phyloP scores from a whole-genome alignment of 2,888 invertebrate species.

The Ernsta delagoae region DNA sequence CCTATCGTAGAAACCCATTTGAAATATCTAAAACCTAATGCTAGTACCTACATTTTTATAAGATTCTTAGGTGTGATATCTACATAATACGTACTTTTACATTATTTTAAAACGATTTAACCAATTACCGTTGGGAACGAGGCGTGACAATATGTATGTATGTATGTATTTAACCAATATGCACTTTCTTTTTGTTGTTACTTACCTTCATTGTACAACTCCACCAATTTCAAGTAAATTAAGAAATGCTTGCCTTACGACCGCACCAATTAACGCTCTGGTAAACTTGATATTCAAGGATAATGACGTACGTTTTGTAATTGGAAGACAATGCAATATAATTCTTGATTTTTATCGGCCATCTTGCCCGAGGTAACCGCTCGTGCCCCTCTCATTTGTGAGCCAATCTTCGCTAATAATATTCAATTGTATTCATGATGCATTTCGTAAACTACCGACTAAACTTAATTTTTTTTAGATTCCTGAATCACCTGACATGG shows the following conservation, averaged over 20 bases:
- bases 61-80: too few species aligned
- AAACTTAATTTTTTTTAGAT: too few species aligned
- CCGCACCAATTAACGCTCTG: slow-evolving; percentile 71
- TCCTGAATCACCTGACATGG: too few species aligned
- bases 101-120: background rate
- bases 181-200: slow-evolving; percentile 6
- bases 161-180: background rate
- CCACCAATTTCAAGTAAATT: slow-evolving; percentile 37
- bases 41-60: background rate
- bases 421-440: too few species aligned
- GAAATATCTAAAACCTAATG: background rate
- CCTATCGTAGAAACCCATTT: background rate
- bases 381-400: slow-evolving; percentile 21
- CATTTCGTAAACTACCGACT: too few species aligned
- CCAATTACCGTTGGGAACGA: too few species aligned
- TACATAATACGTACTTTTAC: too few species aligned
- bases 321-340: slow-evolving; percentile 61
- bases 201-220: background rate
- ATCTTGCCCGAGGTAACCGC: slow-evolving; percentile 40
- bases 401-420: slow-evolving; percentile 11
- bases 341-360: slow-evolving; percentile 48
- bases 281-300: slow-evolving; percentile 66
- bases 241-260: slow-evolving; percentile 44
- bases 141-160: too few species aligned
- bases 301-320: slow-evolving; percentile 56